Conservation (phyloP, 2,797 vertebrate species). For the Centropyge bicolor region DNA sequence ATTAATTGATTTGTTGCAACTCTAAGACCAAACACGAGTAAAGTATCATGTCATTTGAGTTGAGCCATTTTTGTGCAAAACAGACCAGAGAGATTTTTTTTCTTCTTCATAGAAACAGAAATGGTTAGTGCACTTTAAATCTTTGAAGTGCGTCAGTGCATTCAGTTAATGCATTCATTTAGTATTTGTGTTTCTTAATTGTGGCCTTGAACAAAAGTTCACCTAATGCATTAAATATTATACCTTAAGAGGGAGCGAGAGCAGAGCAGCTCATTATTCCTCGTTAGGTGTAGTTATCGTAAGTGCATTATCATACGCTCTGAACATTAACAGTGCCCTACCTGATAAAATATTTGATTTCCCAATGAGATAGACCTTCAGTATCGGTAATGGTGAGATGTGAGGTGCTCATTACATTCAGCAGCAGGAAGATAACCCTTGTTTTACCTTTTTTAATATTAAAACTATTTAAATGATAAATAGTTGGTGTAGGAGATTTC, state of each 20-base stretch:
- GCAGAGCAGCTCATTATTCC: conserved; percentile 32
- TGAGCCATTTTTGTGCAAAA: neutral
- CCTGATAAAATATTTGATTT: conserved; percentile 51
- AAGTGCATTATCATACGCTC: conserved; percentile 32
- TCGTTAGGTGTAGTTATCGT: conserved; percentile 34
- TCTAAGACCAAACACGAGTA: no score
- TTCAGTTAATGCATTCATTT: conserved; percentile 1
- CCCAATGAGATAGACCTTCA: conserved; percentile 33
- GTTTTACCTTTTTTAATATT: neutral
- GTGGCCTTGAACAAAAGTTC: conserved; percentile 35
- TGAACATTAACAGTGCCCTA: conserved; percentile 25
- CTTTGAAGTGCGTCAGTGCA: neutral
- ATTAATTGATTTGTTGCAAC: neutral
- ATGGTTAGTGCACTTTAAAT: neutral
- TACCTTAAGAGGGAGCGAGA: conserved; percentile 20
- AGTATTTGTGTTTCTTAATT: conserved; percentile 7
- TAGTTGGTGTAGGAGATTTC: conserved; percentile 2
- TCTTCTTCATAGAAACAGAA: neutral
- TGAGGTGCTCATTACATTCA: conserved; percentile 36
- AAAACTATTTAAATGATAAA: neutral
- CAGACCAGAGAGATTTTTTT: neutral
- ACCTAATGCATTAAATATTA: conserved; percentile 43
- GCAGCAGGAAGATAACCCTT: conserved; percentile 3
- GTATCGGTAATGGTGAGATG: conserved; percentile 21
- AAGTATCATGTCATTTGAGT: neutral